A percentile compares a stretch with the other conserved stretches of the same genome.
Evolutionary conservation across 2,888 invertebrate genomes (phyloP).

Genomic region (Philhelius pedissequus): DNA sequence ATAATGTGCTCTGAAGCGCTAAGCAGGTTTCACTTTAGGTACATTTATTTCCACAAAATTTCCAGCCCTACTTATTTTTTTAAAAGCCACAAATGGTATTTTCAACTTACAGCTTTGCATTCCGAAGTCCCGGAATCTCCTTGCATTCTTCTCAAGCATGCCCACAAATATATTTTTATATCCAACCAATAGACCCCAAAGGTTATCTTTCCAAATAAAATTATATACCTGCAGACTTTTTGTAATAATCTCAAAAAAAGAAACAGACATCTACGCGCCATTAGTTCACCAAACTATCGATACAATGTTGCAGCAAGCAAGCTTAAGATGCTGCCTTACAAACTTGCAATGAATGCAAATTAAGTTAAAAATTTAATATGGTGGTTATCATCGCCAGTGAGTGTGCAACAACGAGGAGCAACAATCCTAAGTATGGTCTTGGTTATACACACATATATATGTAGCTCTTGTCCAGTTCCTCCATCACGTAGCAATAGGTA

Average conservation of each 20-base stretch:
- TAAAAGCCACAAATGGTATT: no score
- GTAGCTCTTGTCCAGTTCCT: slow-evolving; percentile 31
- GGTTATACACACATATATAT: no score
- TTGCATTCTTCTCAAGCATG: no score
- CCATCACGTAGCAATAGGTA: slow-evolving; percentile 34
- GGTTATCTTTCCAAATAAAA: slow-evolving; percentile 21
- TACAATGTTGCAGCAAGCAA: slow-evolving; percentile 33
- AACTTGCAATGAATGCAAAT: slow-evolving; percentile 45
- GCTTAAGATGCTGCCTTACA: not conserved
- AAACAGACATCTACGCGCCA: not conserved
- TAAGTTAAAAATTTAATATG: slow-evolving; percentile 47
- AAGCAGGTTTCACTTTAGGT: no score
- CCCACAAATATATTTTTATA: no score
- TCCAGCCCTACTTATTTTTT: no score
- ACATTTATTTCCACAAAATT: no score
- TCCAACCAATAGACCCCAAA: slow-evolving; percentile 4
- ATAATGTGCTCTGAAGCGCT: no score
- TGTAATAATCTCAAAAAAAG: not conserved
- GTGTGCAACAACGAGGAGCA: not conserved
- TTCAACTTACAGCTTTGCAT: no score
- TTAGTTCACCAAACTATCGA: not conserved
- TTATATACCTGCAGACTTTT: not conserved
- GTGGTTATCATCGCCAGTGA: not conserved
- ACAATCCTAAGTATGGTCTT: not conserved
- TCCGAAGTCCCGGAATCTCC: no score